Base-by-base conservation (phyloP, 1,140 invertebrate species). In the Zophobas atratus region DNA sequence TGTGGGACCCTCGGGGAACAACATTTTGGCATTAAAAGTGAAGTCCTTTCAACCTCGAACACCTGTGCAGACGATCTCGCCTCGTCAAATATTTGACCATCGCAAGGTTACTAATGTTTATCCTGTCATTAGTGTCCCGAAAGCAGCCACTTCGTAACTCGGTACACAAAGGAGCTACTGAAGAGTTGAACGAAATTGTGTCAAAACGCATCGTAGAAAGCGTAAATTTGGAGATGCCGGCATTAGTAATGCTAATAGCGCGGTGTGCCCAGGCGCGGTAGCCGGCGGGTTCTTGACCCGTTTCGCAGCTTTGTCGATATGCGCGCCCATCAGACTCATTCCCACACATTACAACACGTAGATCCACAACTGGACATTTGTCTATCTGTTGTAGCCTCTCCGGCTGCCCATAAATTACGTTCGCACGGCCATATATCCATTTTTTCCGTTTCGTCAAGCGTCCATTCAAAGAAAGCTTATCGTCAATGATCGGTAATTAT, bases 331-430 rank as follows among this genome's bases (percentile, higher is more conserved):
- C 76, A 75, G 60, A 77, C 70, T 72, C 51, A 72, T 80, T 80
- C 79, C 76, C 79, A 80, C 79, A 80, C 79, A 80, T 77, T 63
- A 77, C 79, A 56, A 77, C 79, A 80, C 79, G 79, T 80, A 80
- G 56, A 41, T 74, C 76, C 38, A 77, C 57, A 76, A 76, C 76
- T 77, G 76, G 76, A 77, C 76, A 77, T 77, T 77, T 73, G 76
- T 77, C 75, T 77, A 77, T 48, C 75, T 32, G 57, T 39, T 63
- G 57, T 63, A 33, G 51, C 60, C 46, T 41, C 55, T 43, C 72
- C 51, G 41, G 53, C 51, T 74, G 72, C 6, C 41, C 48, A 76
- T 67, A 76, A 76, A 57, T 76, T 76, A 75, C 73, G 35, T 63
- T 63, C 57, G 70, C 70, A 71, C 70, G 70, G 41, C 70, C 70